Base-by-base conservation (phyloP, 2,797 vertebrate genomes). In the Megaceryle alcyon region DNA sequence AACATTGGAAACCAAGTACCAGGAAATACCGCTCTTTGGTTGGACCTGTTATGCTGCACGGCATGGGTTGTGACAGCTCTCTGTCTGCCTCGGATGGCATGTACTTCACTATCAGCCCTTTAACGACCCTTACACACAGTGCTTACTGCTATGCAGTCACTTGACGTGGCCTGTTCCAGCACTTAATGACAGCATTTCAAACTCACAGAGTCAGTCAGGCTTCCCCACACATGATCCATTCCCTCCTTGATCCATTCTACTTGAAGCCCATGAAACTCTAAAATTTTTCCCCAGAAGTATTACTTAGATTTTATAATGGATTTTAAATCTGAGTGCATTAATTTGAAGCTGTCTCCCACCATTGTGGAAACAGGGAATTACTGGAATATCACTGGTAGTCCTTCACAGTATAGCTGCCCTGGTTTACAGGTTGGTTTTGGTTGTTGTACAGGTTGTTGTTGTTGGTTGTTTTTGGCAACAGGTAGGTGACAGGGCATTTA, bases 21-120 rank as follows among this genome's bases (percentile, higher is more conserved):
- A 46, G 35, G 65, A 75, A 81, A 82, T 1, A n/a, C 28, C 7
- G 39, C 33, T 46, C 14, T 70, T 31, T 26, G 68, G 22, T 68
- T 7, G 57, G 78, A 59, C 9, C 22, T 0, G 0, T 13, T 44
- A 14, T 10, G 43, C 61, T 81, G 31, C 43, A 39, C 0, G 3
- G 39, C 2, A 5, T 1, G 73, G 80, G 19, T 8, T 2, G 5
- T 29, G 70, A 33, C 39, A 88, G 70, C 35, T 63, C 25, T 2
- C 20, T 1, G 12, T 4, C 88, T 18, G 4, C 75, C 83, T 72
- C 3, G 0, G 43, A 18, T 17, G 81, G 53, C 75, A 53, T 5
- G 2, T 56, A n/a, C 31, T 33, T 14, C 78, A 41, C 31, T 25
- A 48, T 39, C 84, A 87, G 69, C 25, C 41, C 86, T 41, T 73